Evolutionary conservation across 1,140 invertebrate genomes (phyloP), one percentile per base, ranked within the genome.

Genomic region (Drosophila pseudoobscura): DNA sequence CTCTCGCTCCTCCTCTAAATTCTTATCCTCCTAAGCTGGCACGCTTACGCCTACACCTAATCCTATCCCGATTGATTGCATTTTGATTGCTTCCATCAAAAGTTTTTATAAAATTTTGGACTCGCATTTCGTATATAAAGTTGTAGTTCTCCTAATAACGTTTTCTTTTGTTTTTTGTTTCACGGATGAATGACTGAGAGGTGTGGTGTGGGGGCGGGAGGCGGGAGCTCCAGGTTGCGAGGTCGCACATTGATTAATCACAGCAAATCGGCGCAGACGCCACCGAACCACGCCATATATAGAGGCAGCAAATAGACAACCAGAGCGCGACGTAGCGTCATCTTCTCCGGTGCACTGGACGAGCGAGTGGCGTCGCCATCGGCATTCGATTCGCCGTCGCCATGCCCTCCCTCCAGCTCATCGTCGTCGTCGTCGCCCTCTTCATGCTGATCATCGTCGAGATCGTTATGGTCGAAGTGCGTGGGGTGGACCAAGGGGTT

Each of bases 211-310:
- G 77, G 70, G 54, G 31, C 26, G 44, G 72, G 24, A 53, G 65
- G 45, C 46, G 43, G 35, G 3, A 49, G 26, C 54, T 56, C 49
- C 77, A 72, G 43, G 51, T 57, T 45, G 29, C 35, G 6, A 47
- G 66, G 52, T 71, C 62, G 56, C 64, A 50, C 55, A 29, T 64
- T 75, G 57, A 63, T 53, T 80, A 90, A 94, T 95, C 95, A 96
- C 93, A 96, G 95, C 92, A 96, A 94, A 90, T 96, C 96, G 70
- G 94, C 94, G 82, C 96, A 94, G 79, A 96, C 94, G 66, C 80
- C 80, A 56, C 96, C 96, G 91, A 97, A 95, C 96, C 96, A 97
- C 75, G 95, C 95, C 84, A 96, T 94, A 66, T 96, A 95, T 39
- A 97, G 94, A 6, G 96, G 96, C 82, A 97, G 92, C 43, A 96